These are phyloP conservation scores for Phrynocephalus versicolor DNA, from an alignment of 2,113 vertebrate species.

Conservation along the genomic window DNA sequence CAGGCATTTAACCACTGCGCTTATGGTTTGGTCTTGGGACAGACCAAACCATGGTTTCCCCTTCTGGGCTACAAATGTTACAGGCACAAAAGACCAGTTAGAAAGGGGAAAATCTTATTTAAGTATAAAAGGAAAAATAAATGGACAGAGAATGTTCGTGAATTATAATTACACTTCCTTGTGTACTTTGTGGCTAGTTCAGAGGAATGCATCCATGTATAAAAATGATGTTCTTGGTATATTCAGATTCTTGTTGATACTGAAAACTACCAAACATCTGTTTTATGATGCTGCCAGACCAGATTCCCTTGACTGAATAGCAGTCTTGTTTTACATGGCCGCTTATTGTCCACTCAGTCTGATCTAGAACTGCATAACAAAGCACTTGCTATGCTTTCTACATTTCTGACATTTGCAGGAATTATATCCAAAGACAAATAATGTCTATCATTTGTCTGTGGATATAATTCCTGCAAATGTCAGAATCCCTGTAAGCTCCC, in stretches of 20 bases:
- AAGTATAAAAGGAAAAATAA: background rate
- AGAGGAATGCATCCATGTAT: constrained; percentile 2
- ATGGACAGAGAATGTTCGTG: background rate
- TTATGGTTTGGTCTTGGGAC: background rate
- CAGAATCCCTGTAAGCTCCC: background rate
- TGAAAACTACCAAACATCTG: constrained; percentile 18
- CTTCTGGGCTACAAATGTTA: background rate
- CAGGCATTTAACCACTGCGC: too few species aligned
- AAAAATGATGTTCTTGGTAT: constrained; percentile 17
- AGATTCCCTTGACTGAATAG: constrained; percentile 3
- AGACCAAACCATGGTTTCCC: background rate
- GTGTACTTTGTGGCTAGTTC: background rate
- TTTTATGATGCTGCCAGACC: constrained; percentile 24
- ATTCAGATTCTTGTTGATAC: constrained; percentile 6
- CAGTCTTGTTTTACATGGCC: constrained; percentile 18
- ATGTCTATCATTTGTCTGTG: background rate
- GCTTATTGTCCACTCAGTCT: constrained; percentile 2
- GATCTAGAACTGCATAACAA: background rate
- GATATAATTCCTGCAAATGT: background rate
- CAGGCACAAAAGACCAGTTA: background rate
- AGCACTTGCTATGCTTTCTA: background rate
- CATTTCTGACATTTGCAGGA: background rate
- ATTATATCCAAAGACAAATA: constrained; percentile 1
- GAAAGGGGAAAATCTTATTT: background rate
- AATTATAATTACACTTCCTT: background rate